Evolutionary conservation across 2,797 vertebrate genomes (phyloP).

Genomic region (Tadarida brasiliensis): DNA sequence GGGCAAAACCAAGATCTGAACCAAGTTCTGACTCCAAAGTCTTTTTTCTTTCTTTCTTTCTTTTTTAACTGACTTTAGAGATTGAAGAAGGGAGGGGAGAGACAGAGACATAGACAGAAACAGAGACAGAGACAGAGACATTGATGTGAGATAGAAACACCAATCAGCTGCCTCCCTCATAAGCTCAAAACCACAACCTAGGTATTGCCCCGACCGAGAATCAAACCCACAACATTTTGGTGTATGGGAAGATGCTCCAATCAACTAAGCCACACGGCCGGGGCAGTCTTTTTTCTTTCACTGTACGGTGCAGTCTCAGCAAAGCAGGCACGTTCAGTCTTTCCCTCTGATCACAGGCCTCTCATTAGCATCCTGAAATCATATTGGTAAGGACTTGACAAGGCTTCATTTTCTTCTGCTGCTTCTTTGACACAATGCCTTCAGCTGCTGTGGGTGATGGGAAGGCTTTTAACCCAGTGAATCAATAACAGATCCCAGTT

Average conservation of each 20-base stretch:
- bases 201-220: too few species aligned
- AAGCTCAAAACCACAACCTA: too few species aligned
- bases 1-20: neutral
- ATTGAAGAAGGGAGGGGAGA: too few species aligned
- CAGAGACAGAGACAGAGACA: too few species aligned
- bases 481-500: constrained; percentile 71
- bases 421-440: constrained; percentile 75
- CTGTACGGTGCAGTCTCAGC: neutral
- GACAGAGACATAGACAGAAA: too few species aligned
- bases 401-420: constrained; percentile 77
- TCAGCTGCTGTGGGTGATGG: constrained; percentile 78
- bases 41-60: neutral
- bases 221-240: too few species aligned
- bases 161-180: too few species aligned
- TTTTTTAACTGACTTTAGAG: too few species aligned
- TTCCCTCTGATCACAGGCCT: neutral
- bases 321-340: neutral
- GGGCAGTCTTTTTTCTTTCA: neutral
- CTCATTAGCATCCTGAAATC: constrained; percentile 69
- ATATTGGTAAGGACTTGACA: constrained; percentile 69
- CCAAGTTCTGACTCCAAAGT: neutral
- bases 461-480: constrained; percentile 88
- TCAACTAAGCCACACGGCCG: too few species aligned
- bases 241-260: too few species aligned
- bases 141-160: too few species aligned